Conservation (phyloP, 2,888 invertebrate genomes). For the Cantharis rustica region DNA sequence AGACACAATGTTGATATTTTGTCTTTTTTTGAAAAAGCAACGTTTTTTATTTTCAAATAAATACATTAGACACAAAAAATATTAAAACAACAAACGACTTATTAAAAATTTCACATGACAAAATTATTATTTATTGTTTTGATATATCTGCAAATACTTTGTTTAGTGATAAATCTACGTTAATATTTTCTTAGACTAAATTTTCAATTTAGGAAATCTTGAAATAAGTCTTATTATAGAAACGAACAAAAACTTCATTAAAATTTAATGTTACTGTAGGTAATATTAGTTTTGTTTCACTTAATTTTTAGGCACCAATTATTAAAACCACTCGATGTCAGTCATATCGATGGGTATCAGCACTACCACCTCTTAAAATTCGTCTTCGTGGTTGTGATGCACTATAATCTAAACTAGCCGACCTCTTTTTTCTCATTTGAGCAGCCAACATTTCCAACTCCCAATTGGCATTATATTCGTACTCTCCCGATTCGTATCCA, state of each 20-base stretch:
- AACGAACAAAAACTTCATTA: conserved; percentile 2
- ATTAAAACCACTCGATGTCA: conserved; percentile 38
- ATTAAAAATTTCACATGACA: background rate
- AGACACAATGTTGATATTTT: background rate
- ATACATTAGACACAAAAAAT: background rate
- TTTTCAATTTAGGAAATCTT: background rate
- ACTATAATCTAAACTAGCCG: conserved; percentile 52
- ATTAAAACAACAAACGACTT: background rate
- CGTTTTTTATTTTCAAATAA: background rate
- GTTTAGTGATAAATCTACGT: background rate
- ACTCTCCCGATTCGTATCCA: conserved; percentile 49
- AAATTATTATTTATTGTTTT: background rate
- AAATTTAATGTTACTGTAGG: conserved; percentile 8
- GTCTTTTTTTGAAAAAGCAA: background rate
- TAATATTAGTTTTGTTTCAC: conserved; percentile 8
- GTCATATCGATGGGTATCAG: conserved; percentile 43
- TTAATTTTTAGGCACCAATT: conserved; percentile 31
- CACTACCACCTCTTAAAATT: conserved; percentile 48
- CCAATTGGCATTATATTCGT: conserved; percentile 53
- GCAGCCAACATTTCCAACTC: conserved; percentile 54
- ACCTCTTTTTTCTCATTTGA: conserved; percentile 51
- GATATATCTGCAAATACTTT: background rate
- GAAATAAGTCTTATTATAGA: background rate
- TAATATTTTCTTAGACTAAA: background rate
- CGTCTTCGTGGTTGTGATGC: conserved; percentile 42